phyloP scores from a whole-genome alignment of 2,888 invertebrate genomes.

The Morinoia aosen region DNA sequence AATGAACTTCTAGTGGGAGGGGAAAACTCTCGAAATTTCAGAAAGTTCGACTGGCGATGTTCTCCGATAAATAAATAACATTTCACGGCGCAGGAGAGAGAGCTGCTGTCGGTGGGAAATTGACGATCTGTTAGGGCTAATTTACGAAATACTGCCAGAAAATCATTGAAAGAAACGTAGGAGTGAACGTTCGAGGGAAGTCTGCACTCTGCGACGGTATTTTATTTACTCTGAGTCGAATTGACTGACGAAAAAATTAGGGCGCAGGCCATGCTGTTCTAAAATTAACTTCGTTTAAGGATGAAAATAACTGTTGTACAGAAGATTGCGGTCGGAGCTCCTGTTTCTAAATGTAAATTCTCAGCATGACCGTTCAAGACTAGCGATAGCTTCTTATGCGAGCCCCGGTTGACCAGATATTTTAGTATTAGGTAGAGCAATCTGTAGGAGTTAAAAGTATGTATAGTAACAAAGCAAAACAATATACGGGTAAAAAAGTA shows the following conservation, averaged over 20 bases:
- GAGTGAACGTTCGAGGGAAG: not conserved
- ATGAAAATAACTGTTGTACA: not conserved
- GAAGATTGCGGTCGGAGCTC: not conserved
- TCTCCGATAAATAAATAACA: not conserved
- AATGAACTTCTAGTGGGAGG: not conserved
- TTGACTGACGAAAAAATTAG: not conserved
- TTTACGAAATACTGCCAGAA: not conserved
- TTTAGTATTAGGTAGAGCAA: not conserved
- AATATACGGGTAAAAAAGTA: too few relatives aligned
- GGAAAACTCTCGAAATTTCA: not conserved
- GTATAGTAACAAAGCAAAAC: too few relatives aligned
- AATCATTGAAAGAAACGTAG: not conserved
- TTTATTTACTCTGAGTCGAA: not conserved
- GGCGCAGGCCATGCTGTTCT: not conserved
- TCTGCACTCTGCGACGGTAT: not conserved
- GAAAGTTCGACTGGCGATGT: not conserved
- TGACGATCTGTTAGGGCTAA: not conserved
- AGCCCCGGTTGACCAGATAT: not conserved
- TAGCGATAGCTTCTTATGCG: too few relatives aligned
- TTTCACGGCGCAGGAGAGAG: not conserved
- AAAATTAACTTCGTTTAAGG: not conserved
- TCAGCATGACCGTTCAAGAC: too few relatives aligned
- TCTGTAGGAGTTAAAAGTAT: not conserved
- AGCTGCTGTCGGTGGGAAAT: not conserved
- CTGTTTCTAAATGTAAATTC: not conserved